phyloP scores from a whole-genome alignment of 2,797 vertebrate genomes.

The Lycodopsis pacificus region DNA sequence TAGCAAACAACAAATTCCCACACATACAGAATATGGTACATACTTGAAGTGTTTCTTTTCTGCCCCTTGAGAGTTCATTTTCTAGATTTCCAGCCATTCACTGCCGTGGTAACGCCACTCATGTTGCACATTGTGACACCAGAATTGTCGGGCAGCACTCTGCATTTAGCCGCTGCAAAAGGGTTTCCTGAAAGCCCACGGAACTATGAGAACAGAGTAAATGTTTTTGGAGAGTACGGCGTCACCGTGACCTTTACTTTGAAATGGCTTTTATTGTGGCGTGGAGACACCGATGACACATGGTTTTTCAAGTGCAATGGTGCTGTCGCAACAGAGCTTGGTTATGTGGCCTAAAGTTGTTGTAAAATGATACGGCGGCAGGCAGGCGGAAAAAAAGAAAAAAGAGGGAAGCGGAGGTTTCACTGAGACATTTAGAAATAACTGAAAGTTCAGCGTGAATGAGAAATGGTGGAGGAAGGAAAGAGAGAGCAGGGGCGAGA shows the following conservation, averaged over 20 bases:
- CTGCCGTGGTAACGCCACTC: conserved; percentile 22
- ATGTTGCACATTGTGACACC: conserved; percentile 1
- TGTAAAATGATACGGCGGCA: conserved; percentile 49
- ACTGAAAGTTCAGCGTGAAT: conserved; percentile 38
- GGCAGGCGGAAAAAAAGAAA: background rate
- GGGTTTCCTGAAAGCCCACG: conserved; percentile 40
- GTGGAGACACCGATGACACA: conserved; percentile 46
- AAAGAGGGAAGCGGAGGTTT: conserved; percentile 62
- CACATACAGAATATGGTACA: conserved; percentile 13
- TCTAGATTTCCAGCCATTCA: conserved; percentile 50
- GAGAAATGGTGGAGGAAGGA: conserved; percentile 1
- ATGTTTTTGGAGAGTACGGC: conserved; percentile 24
- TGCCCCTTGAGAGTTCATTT: conserved; percentile 50
- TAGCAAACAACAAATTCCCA: background rate
- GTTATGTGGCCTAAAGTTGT: conserved; percentile 24
- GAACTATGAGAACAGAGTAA: conserved; percentile 16
- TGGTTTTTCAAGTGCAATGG: conserved; percentile 62
- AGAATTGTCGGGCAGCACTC: conserved; percentile 1
- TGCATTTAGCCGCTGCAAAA: conserved; percentile 19
- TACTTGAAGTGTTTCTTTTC: conserved; percentile 34
- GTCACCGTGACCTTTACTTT: conserved; percentile 47
- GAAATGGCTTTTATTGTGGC: conserved; percentile 38
- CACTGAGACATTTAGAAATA: conserved; percentile 37
- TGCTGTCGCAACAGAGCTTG: conserved; percentile 56
- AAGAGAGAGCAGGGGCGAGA: background rate